These are phyloP conservation scores for Caenorhabditis uteleia DNA, from an alignment of 2,888 invertebrate genomes.

Conservation along the genomic window DNA sequence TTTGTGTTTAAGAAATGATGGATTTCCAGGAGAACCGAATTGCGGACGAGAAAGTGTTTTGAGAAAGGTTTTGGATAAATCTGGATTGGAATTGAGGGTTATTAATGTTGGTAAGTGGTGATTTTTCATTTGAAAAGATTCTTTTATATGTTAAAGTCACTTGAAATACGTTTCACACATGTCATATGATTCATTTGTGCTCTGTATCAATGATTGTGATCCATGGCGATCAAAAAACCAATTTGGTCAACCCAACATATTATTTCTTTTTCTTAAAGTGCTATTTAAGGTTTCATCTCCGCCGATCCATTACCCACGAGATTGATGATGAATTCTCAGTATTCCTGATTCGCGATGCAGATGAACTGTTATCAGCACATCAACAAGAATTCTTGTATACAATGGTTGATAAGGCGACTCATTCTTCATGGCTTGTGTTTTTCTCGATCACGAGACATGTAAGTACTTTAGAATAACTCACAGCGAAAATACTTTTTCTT, in stretches of 20 bases:
- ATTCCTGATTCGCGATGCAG: constrained; percentile 32
- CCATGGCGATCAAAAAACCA: too few relatives aligned
- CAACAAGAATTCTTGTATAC: constrained; percentile 39
- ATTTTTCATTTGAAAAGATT: too few relatives aligned
- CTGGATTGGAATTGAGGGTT: constrained; percentile 11
- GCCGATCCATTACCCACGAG: constrained; percentile 30
- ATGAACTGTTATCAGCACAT: constrained; percentile 22
- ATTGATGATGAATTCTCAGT: constrained; percentile 15
- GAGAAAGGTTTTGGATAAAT: constrained; percentile 17
- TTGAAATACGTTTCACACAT: too few relatives aligned
- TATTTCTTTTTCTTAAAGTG: too few relatives aligned
- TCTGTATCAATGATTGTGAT: too few relatives aligned
- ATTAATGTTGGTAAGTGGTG: constrained; percentile 22
- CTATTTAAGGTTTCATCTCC: constrained; percentile 18
- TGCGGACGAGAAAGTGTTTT: constrained; percentile 28
- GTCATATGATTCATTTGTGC: too few relatives aligned
- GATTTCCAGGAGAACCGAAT: constrained; percentile 20
- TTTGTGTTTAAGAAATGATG: background rate
- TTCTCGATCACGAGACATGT: constrained; percentile 26
- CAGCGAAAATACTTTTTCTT: background rate
- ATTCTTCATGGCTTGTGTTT: constrained; percentile 33
- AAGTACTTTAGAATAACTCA: background rate
- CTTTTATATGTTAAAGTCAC: too few relatives aligned
- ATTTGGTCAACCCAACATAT: too few relatives aligned
- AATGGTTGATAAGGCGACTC: constrained; percentile 33